Evolutionary conservation across 2,888 invertebrate genomes (phyloP), one percentile per base, ranked within the genome.

Genomic region (Linnaemya tessellans): DNA sequence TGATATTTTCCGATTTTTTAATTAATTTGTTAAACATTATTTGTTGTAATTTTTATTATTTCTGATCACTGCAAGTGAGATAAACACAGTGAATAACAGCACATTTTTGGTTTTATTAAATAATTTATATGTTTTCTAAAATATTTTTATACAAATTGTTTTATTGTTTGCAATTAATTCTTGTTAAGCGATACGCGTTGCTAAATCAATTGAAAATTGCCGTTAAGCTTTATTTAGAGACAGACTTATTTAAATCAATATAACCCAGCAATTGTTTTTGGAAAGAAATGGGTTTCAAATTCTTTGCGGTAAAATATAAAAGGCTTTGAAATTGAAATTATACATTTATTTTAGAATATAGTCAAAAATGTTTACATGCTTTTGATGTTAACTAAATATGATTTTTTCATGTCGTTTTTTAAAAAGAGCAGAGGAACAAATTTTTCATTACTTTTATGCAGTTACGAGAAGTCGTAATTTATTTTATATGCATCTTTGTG

Each of bases 111-210:
- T 82, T 70, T 46, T 56, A 70, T 70, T 64, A 58, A 75, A 58
- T 54, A 58, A 71, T 56, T 56, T 58, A 58, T 15, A 3, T 70
- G 43, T 30, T 49, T 22, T 62, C 9, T 74, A 7, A 35, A n/a
- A 13, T 20, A 67, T 58, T n/a, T 41, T 60, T 49, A 8, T 18
- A 60, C 1, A 20, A 46, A 65, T 54, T 38, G 38, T 15, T 68
- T 67, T 77, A 77, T 77, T 77, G 46, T 64, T 80, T 73, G 38
- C n/a, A 73, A 73, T 65, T 67, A 80, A 60, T 30, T 56, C 70
- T 80, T 67, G 65, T 73, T 56, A 46, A 60, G 46, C 67, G 22
- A 68, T 81, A 67, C 13, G 38, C 68, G 46, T 35, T 41, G 7
- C 41, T 58, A 77, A 70, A 64, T 65, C 58, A 73, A 73, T 80